Evolutionary conservation across 2,113 vertebrate genomes (phyloP).

Genomic region (Empidonax alnorum): DNA sequence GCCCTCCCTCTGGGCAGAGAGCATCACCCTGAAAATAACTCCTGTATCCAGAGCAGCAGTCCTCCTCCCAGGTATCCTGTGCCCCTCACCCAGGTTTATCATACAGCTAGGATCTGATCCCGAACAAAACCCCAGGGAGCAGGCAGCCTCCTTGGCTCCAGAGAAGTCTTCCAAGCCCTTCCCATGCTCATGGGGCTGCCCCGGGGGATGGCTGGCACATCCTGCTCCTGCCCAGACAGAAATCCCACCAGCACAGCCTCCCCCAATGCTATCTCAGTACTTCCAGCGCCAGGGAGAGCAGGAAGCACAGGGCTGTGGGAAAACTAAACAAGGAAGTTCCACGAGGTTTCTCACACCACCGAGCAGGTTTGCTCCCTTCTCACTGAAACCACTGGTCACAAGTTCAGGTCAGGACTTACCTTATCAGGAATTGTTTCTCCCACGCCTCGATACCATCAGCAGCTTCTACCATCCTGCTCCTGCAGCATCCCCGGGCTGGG

Average conservation of each 20-base stretch:
- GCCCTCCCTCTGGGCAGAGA: neutral
- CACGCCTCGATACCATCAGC: neutral
- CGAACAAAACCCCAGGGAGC: neutral
- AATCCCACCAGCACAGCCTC: neutral
- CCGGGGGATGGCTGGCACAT: constrained; percentile 5
- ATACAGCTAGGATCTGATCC: neutral
- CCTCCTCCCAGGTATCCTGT: neutral
- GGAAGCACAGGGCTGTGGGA: constrained; percentile 64
- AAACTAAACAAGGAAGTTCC: constrained; percentile 59
- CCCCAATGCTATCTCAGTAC: constrained; percentile 19
- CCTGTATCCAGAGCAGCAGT: neutral
- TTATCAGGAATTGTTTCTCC: neutral
- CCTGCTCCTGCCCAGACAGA: neutral
- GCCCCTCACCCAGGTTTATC: neutral
- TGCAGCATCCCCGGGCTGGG: neutral
- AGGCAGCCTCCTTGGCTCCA: neutral
- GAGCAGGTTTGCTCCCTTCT: constrained; percentile 11
- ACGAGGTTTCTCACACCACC: constrained; percentile 20
- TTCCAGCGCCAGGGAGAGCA: constrained; percentile 1
- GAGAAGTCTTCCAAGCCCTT: neutral
- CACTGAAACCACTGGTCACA: neutral
- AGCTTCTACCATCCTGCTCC: neutral
- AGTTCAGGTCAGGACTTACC: constrained; percentile 47
- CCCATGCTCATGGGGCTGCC: neutral
- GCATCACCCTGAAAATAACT: neutral